Evolutionary conservation across 2,797 vertebrate genomes (phyloP).

Genomic region (Diplodus sargus): DNA sequence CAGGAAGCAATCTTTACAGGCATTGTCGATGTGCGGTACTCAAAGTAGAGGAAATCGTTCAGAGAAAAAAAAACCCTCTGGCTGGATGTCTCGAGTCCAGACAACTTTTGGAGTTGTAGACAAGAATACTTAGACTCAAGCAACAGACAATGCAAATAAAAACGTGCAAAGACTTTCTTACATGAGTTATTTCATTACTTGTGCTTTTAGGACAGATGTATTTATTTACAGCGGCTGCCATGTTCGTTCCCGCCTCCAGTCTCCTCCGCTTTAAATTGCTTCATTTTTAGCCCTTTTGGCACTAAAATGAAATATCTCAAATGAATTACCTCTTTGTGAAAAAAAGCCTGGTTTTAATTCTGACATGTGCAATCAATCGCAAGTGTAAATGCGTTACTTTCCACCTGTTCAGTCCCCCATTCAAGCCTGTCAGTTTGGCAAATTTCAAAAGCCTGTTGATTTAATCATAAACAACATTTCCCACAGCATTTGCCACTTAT

Average conservation of each 20-base stretch:
- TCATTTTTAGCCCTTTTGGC: conserved; percentile 65
- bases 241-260: conserved; percentile 15
- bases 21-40: conserved; percentile 39
- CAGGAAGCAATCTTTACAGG: conserved; percentile 66
- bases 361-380: conserved; percentile 74
- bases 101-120: conserved; percentile 33
- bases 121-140: conserved; percentile 37
- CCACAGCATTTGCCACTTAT: conserved; percentile 54
- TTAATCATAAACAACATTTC: conserved; percentile 60
- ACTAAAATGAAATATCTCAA: conserved; percentile 68
- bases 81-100: conserved; percentile 9
- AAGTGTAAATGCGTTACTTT: conserved; percentile 58
- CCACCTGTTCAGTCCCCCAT: conserved; percentile 58
- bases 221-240: conserved; percentile 19
- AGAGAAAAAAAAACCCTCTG: conserved; percentile 17
- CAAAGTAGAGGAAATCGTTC: conserved; percentile 55
- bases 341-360: conserved; percentile 63
- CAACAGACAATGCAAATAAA: conserved; percentile 34
- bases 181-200: conserved; percentile 10
- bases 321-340: conserved; percentile 60
- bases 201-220: conserved; percentile 16
- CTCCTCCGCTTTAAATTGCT: conserved; percentile 55
- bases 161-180: conserved; percentile 13
- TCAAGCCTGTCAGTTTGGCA: conserved; percentile 68
- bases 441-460: conserved; percentile 74